Evolutionary conservation across 2,888 invertebrate genomes (phyloP), one percentile per base, ranked within the genome.

Genomic region (Lobophora halterata): DNA sequence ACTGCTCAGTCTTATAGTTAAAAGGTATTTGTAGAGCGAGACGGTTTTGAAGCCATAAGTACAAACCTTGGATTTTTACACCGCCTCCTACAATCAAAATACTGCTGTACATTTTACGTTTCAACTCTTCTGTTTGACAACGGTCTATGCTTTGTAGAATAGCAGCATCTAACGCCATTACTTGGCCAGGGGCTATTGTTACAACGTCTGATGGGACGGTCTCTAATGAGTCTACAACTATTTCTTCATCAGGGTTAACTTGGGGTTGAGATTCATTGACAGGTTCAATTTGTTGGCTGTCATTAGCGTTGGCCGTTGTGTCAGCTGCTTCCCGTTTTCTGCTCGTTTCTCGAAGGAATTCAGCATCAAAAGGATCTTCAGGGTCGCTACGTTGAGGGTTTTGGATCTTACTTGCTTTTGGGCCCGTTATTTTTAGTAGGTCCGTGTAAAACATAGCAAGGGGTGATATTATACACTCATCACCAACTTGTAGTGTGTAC

Each of bases 291-390:
- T 79, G 81, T 26, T 82, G 87, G 34, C 71, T 81, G 19, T 87
- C 86, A 49, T 79, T 87, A 0, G 71, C 71, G 1, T 63, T 87
- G 0, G 71, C 70, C 2, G 65, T 61, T 41, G 71, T 79, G 43
- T 77, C 89, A 3, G 77, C 87, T 9, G 83, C 73, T 58, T 79
- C 88, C 27, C 77, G 75, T 63, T 82, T 92, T 74, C 79, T 87
- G 57, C 96, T 93, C 0, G 96, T 97, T 85, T 97, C 97, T 47
- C 95, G 89, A 5, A 98, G 83, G 68, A 96, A 98, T 65, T 95
- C 94, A 6, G 96, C 96, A 86, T 98, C 97, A 68, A 96, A 96
- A 1, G 97, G 97, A 80, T 98, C 98, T 75, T 97, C 96, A 0
- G 97, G 93, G 66, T 97, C 97, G 48, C 90, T 88, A 2, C 89